Percentiles rank a stretch among this genome's conserved stretches.
phyloP scores from a whole-genome alignment of 2,113 vertebrate species.

The Morone saxatilis region DNA sequence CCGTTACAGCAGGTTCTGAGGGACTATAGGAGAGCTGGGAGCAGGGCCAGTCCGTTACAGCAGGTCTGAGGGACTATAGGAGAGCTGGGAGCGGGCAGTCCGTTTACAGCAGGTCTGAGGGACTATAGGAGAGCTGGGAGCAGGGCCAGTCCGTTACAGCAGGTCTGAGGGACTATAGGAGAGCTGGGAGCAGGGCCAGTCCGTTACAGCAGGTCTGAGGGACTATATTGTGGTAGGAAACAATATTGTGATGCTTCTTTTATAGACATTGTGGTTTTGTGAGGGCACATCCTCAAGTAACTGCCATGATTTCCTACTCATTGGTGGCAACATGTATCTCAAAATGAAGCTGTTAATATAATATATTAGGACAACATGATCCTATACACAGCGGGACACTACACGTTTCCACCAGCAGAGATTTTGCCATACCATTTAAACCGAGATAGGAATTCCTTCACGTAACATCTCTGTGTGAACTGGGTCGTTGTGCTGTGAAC shows the following conservation, averaged over 20 bases:
- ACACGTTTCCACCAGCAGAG: no score
- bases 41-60: no score
- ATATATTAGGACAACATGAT: background rate
- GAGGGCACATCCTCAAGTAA: conserved; percentile 17
- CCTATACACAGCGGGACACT: background rate
- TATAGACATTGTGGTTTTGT: background rate
- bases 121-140: conserved; percentile 18
- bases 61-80: no score
- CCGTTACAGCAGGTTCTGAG: conserved; percentile 26
- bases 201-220: conserved; percentile 13
- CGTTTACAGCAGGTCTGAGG: background rate
- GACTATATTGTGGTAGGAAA: background rate
- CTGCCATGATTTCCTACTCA: background rate
- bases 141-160: conserved; percentile 15
- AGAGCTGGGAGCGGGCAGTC: background rate
- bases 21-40: background rate
- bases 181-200: conserved; percentile 15
- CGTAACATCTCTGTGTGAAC: background rate
- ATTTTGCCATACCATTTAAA: background rate
- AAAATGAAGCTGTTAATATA: background rate
- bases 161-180: conserved; percentile 8
- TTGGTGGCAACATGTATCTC: background rate
- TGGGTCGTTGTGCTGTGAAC: background rate
- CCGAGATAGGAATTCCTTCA: background rate
- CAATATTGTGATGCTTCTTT: conserved; percentile 8